Base-by-base conservation (phyloP, 2,113 vertebrate genomes). In the Cyphomyrus plagiostoma region DNA sequence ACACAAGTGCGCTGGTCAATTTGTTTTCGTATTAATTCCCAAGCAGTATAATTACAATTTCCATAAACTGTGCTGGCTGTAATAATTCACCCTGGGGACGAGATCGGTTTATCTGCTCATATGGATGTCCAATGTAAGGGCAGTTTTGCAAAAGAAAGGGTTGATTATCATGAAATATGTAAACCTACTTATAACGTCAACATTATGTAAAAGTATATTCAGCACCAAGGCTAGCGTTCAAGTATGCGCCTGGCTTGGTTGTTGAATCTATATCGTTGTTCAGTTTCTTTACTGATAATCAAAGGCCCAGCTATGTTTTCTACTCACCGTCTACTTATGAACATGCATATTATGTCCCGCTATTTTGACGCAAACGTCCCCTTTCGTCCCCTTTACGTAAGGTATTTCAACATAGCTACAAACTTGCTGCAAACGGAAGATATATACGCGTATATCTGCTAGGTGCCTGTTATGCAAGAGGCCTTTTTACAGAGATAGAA, bases 191-290 rank as follows among this genome's bases (percentile, higher is more conserved):
- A 30, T 84, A 85, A 26, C 8, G 21, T 49, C 5, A 48, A 26
- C 8, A 2, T 23, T 49, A 26, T n/a, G 42, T 42, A 84, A 84
- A 86, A 50, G 30, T 4, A 48, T 89, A 58, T 62, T 85, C 77
- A 84, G 50, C 80, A 85, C 77, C 89, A 89, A 58, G 52, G 77
- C 89, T 45, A 85, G 89, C 52, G 88, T 89, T 56, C 88, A 89
- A 53, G 17, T 46, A 30, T 23, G 48, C 15, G 1, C 11, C 2
- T 62, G 11, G 3, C 8, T 45, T 13, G 13, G 9, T 74, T 83
- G 46, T 23, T 49, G 62, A 70, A 19, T 46, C 7, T 42, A 46
- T 84, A 46, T 48, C 7, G 3, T 39, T 84, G 21, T 48, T 26
- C 3, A 48, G 10, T 42, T 80, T 42, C 35, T 19, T 80, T 42